Conservation (phyloP, 2,888 invertebrate genomes). For the Eulithis prunata region DNA sequence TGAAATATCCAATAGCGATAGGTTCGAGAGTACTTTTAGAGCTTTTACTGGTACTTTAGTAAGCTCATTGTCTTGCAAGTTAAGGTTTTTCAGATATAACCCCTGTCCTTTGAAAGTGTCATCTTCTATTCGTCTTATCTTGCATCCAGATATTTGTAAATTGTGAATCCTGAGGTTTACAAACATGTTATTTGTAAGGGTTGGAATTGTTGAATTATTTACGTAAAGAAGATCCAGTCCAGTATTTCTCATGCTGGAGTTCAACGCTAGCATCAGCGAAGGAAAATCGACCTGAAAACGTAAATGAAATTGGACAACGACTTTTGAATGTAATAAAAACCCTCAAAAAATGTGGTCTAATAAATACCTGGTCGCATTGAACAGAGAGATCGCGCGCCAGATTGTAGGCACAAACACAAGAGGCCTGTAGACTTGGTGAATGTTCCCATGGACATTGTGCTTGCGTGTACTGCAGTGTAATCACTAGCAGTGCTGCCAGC, state of each 20-base stretch:
- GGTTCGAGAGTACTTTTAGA: slow-evolving; percentile 86
- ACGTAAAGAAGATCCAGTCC: slow-evolving; percentile 93
- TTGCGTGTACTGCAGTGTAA: slow-evolving; percentile 54
- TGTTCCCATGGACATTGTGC: slow-evolving; percentile 95
- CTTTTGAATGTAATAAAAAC: neutral
- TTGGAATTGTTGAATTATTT: slow-evolving; percentile 92
- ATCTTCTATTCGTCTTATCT: slow-evolving; percentile 87
- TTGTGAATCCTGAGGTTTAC: slow-evolving; percentile 89
- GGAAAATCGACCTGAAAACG: slow-evolving; percentile 88
- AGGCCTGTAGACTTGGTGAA: slow-evolving; percentile 89
- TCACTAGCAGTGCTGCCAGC: slow-evolving; percentile 53
- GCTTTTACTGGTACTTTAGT: slow-evolving; percentile 90
- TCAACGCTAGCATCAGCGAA: slow-evolving; percentile 88
- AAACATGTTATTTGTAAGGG: slow-evolving; percentile 88
- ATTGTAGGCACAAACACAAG: slow-evolving; percentile 95
- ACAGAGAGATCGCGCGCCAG: slow-evolving; percentile 93
- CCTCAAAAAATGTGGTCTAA: neutral
- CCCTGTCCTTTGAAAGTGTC: slow-evolving; percentile 94
- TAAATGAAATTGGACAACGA: neutral
- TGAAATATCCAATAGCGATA: slow-evolving; percentile 93
- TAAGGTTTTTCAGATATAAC: slow-evolving; percentile 90
- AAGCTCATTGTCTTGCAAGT: slow-evolving; percentile 93
- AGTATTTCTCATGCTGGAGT: slow-evolving; percentile 87
- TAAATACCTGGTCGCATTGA: slow-evolving; percentile 91
- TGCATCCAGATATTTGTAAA: slow-evolving; percentile 93